Evolutionary conservation across 2,113 vertebrate genomes (phyloP), one percentile per base, ranked within the genome.

Genomic region (Calidris pygmaea): DNA sequence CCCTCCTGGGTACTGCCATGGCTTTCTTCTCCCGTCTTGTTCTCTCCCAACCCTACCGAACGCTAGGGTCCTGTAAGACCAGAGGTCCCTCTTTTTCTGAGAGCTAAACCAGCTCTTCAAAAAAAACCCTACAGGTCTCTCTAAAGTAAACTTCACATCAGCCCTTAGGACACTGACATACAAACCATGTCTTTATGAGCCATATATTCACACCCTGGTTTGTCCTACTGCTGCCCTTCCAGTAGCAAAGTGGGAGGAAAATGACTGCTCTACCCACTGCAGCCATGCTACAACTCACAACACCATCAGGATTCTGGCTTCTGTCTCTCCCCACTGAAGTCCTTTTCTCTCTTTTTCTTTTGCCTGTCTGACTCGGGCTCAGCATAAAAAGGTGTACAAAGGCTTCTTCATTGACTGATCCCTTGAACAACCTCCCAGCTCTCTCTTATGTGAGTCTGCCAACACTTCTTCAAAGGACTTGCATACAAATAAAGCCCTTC

Each of bases 261-360:
- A 68, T 8, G 53, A 41, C 39, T 56, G 62, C 34, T 22, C 23
- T 79, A 30, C 34, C 10, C 22, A 10, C 68, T 65, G 15, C 29
- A 34, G 48, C 26, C 34, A 17, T 16, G 19, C 39, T 85, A 43
- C 29, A 70, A 10, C 35, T 62, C 52, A 29, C 18, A 7, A 35
- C 0, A 0, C 2, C 0, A 10, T 37, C 37, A 43, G 59, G 48
- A 47, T 43, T 63, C 41, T 48, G 27, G 14, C 15, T 80, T 20
- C 39, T 56, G 75, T 67, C 23, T 30, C 50, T 74, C 50, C 30
- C 26, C 37, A 32, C 18, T 55, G 17, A 77, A 78, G 29, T 56
- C 59, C 15, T 70, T 78, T 62, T 50, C 30, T 83, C 27, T 43
- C 32, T 45, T 94, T 88, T 85, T n/a, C 34, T 89, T 62, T 62